Percentiles rank a stretch among this genome's conserved stretches.
Conservation (phyloP, 1,140 invertebrate genomes). For the Bombus confusus region DNA sequence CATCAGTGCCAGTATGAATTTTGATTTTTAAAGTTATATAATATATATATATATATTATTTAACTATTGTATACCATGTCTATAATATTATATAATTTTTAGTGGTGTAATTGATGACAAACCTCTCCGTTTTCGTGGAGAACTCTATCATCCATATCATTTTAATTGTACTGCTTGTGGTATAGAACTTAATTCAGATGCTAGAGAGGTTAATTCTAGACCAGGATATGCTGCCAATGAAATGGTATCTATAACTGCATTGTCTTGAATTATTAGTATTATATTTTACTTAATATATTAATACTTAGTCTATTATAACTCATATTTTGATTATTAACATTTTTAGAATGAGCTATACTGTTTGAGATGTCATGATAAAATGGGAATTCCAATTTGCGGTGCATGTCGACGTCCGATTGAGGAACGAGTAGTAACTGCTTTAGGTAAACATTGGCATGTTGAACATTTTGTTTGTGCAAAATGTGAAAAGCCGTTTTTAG, state of each 20-base stretch:
- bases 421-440: conserved; percentile 96
- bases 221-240: conserved; percentile 95
- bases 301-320: background rate
- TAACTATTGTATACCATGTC: background rate
- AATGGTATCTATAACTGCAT: conserved; percentile 84
- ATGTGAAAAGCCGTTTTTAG: conserved; percentile 99
- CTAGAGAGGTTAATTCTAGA: conserved; percentile 95
- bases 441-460: conserved; percentile 99
- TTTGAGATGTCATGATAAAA: conserved; percentile 99
- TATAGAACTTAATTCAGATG: conserved; percentile 93
- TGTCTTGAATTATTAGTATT: background rate
- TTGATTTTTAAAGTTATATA: conserved; percentile 27
- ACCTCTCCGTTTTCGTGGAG: conserved; percentile 96
- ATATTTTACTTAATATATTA: background rate
- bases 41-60: conserved; percentile 9
- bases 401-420: conserved; percentile 98
- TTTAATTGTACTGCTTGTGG: conserved; percentile 98
- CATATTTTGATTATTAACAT: conserved; percentile 28
- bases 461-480: conserved; percentile 99
- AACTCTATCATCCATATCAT: conserved; percentile 99
- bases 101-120: conserved; percentile 98
- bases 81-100: conserved; percentile 35
- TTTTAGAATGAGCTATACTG: conserved; percentile 97
- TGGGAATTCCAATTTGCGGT: conserved; percentile 99
- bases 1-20: conserved; percentile 97